Evolutionary conservation across 2,888 invertebrate species (phyloP).

Genomic region (Sipha maydis): DNA sequence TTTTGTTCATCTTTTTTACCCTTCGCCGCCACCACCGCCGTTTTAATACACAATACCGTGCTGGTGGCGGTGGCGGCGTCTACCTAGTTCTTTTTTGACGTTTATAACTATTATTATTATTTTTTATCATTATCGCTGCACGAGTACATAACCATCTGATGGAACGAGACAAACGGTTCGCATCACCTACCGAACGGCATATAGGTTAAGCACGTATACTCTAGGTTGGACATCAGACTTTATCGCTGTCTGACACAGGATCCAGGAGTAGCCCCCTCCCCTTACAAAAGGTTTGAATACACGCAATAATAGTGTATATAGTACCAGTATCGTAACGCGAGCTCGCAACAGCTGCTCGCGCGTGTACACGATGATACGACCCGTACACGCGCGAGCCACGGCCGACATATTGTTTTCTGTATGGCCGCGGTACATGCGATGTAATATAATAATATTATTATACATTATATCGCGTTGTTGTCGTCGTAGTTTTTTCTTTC

Average conservation of each 20-base stretch:
- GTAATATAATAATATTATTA: neutral
- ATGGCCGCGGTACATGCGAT: neutral
- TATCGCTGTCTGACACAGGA: no score
- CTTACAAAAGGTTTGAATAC: no score
- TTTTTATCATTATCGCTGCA: neutral
- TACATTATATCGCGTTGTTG: neutral
- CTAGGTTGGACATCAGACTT: neutral
- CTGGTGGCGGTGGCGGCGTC: neutral
- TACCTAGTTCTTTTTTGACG: neutral
- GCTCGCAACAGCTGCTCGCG: neutral
- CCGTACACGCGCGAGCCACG: slow-evolving; percentile 1
- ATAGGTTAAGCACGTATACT: neutral
- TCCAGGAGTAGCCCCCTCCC: no score
- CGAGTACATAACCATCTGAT: neutral
- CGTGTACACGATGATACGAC: neutral
- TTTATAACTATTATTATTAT: neutral
- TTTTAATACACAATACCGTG: neutral
- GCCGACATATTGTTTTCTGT: neutral
- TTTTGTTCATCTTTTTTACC: neutral
- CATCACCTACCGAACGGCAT: neutral
- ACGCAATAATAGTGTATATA: neutral
- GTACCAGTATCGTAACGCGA: slow-evolving; percentile 4
- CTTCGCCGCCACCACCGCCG: neutral
- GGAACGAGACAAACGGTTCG: slow-evolving; percentile 6
- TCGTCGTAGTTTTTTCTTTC: neutral